These are phyloP conservation scores for mouse (Mus musculus) DNA, from an alignment of 2,113 vertebrate species.

Conservation along the genomic window GRCm39 chr13:78951501-78952000, in stretches of 20 bases:
- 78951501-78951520: conserved; percentile 71
- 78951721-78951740: conserved; percentile 80
- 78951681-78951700: conserved; percentile 75
- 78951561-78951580: conserved; percentile 75
- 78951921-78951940: neutral
- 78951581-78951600: conserved; percentile 78
- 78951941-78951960: neutral
- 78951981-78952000: neutral
- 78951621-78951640: conserved; percentile 80
- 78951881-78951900: neutral
- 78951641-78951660: conserved; percentile 72
- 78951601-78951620: conserved; percentile 77
- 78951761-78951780: conserved; percentile 69
- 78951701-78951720: conserved; percentile 75
- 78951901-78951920: neutral
- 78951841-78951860: neutral
- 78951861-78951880: neutral
- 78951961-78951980: neutral
- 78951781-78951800: conserved; percentile 73
- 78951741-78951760: conserved; percentile 71
- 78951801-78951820: conserved; percentile 59
- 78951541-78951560: conserved; percentile 49
- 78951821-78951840: neutral
- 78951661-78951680: conserved; percentile 81
- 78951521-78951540: conserved; percentile 77